Evolutionary conservation across 2,888 invertebrate genomes (phyloP), one percentile per base, ranked within the genome.

Genomic region (Minunthozetes semirufus): DNA sequence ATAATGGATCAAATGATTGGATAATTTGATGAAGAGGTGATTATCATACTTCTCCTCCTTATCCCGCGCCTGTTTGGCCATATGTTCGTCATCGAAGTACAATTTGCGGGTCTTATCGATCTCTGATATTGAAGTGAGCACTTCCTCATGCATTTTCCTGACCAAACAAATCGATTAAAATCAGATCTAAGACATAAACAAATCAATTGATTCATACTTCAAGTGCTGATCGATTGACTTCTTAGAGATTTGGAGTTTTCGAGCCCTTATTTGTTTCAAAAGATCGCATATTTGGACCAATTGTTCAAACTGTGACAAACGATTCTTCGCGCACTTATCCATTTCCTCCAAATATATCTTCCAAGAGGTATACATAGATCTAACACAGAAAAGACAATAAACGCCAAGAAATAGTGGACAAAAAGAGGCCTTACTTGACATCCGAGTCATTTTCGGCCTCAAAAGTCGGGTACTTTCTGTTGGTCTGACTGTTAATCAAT

Each of bases 301-400:
- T 38, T 76, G 76, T 38, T 77, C 77, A 29, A 75, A 77, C 59
- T 75, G 61, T 22, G 94, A 93, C 74, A 96, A 86, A 68, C 94
- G 87, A 22, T 94, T 93, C 78, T 93, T 88, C 17, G 94, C 94
- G 80, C 95, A 84, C 82, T 93, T 93, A 82, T 96, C 95, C 82
- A 94, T 94, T 84, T 96, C 96, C 82, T 96, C 95, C 80, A 97
- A 85, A 2, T 96, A 93, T 0, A 93, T 92, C 78, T 94, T 88
- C 96, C 96, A 97, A n/a, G 96, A 94, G 81, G 92, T 92, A 91
- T 93, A 93, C 89, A 95, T 93, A 82, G 95, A 94, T 92, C 96
- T 96, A 80, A 46, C 4, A 72, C 1, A 13, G 22, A 61, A 19
- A 0, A 59, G 17, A n/a, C 25, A 53, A 68, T 53, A 11, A 13